phyloP scores from a whole-genome alignment of 1,140 invertebrate species.

The Drosophila neocordata region DNA sequence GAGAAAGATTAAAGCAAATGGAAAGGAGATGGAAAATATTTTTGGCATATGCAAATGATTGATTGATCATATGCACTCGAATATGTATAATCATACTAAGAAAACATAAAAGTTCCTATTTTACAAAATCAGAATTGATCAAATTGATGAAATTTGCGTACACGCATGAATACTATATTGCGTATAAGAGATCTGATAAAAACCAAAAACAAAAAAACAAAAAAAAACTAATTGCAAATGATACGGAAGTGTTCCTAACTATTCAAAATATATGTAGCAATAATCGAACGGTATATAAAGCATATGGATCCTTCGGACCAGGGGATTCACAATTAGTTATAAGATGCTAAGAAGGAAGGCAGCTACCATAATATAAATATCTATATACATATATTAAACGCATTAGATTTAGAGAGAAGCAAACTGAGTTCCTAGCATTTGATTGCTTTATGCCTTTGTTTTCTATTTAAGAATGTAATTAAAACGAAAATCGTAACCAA shows the following conservation, averaged over 20 bases:
- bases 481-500: slow-evolving; percentile 20
- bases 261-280: slow-evolving; percentile 68
- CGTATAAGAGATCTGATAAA: slow-evolving; percentile 34
- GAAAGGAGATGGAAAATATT: slow-evolving; percentile 10
- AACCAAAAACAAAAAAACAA: slow-evolving; percentile 33
- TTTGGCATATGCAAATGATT: slow-evolving; percentile 9
- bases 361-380: slow-evolving; percentile 31
- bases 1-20: neutral
- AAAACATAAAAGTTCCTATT: slow-evolving; percentile 76
- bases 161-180: slow-evolving; percentile 43
- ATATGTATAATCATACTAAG: slow-evolving; percentile 43
- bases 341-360: slow-evolving; percentile 14
- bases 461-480: slow-evolving; percentile 57
- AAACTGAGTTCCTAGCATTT: slow-evolving; percentile 81
- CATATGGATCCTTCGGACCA: slow-evolving; percentile 30
- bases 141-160: slow-evolving; percentile 54
- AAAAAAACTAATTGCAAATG: slow-evolving; percentile 53
- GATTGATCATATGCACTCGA: neutral
- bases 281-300: slow-evolving; percentile 48
- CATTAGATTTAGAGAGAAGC: slow-evolving; percentile 54
- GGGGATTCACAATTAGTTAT: slow-evolving; percentile 5
- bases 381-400: slow-evolving; percentile 33
- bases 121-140: slow-evolving; percentile 54
- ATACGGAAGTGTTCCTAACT: slow-evolving; percentile 74
- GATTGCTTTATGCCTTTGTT: slow-evolving; percentile 82